Evolutionary conservation across 1,140 invertebrate genomes (phyloP).

Genomic region (Lycorma delicatula): DNA sequence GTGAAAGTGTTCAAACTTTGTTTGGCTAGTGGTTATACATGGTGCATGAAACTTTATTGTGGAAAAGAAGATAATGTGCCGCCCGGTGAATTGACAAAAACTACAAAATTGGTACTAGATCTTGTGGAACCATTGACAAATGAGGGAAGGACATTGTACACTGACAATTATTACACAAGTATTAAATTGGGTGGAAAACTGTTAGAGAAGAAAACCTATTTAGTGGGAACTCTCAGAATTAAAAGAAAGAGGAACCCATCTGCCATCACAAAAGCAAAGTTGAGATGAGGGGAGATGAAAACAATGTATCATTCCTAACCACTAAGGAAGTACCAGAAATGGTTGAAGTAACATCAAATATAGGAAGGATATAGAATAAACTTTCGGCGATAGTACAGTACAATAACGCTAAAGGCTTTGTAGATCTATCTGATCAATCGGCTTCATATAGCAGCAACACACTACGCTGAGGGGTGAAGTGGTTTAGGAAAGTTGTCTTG

Average conservation of each 20-base stretch:
- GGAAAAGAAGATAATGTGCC: constrained; percentile 17
- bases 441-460: neutral
- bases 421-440: neutral
- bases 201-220: constrained; percentile 16
- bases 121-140: constrained; percentile 21
- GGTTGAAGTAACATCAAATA: constrained; percentile 32
- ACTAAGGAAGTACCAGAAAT: constrained; percentile 30
- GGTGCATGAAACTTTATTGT: constrained; percentile 29
- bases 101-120: constrained; percentile 17
- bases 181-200: constrained; percentile 23
- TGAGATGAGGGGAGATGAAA: constrained; percentile 11
- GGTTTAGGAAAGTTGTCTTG: neutral
- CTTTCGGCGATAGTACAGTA: constrained; percentile 30
- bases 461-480: neutral
- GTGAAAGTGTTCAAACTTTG: constrained; percentile 37
- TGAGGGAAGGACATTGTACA: constrained; percentile 24
- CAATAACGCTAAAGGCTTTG: constrained; percentile 31
- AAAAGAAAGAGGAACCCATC: constrained; percentile 15
- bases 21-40: constrained; percentile 27
- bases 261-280: constrained; percentile 10
- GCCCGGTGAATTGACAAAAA: neutral
- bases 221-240: constrained; percentile 18
- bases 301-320: constrained; percentile 4
- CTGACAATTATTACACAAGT: constrained; percentile 30
- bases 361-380: constrained; percentile 42